phyloP scores from a whole-genome alignment of 2,113 vertebrate species.

The Pygoscelis adeliae region DNA sequence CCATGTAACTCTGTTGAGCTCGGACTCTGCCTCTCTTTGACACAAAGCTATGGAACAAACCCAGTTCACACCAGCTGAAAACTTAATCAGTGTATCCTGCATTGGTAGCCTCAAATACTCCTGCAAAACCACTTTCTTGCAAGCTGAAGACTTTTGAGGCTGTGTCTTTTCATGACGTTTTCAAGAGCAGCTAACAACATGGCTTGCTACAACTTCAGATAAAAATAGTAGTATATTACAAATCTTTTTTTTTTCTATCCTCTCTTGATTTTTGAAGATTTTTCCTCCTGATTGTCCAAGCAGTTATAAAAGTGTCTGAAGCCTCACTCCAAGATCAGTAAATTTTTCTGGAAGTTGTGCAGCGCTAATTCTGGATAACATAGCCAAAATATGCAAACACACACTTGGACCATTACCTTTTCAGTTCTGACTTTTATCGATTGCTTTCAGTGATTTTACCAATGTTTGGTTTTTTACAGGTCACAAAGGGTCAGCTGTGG shows the following conservation, averaged over 20 bases:
- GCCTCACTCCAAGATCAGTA: not conserved
- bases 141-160: not conserved
- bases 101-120: not conserved
- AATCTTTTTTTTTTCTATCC: not conserved
- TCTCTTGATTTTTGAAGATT: not conserved
- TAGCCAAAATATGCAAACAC: not conserved
- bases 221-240: not conserved
- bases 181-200: not conserved
- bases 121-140: not conserved
- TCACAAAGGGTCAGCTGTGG: constrained; percentile 85
- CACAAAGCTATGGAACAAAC: not conserved
- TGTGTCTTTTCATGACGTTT: not conserved
- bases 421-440: not conserved
- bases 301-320: not conserved
- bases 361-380: not conserved
- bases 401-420: not conserved
- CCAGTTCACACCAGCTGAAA: not conserved
- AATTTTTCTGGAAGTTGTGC: not conserved
- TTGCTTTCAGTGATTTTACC: not conserved
- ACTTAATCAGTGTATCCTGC: not conserved
- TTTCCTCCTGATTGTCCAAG: not conserved
- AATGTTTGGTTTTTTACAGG: constrained; percentile 70
- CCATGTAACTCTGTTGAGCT: not conserved
- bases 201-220: not conserved
- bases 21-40: not conserved